Percentiles rank a stretch among this genome's conserved stretches.
These are phyloP conservation scores for Sinelater perroti DNA, from an alignment of 2,888 invertebrate species.

Conservation along the genomic window DNA sequence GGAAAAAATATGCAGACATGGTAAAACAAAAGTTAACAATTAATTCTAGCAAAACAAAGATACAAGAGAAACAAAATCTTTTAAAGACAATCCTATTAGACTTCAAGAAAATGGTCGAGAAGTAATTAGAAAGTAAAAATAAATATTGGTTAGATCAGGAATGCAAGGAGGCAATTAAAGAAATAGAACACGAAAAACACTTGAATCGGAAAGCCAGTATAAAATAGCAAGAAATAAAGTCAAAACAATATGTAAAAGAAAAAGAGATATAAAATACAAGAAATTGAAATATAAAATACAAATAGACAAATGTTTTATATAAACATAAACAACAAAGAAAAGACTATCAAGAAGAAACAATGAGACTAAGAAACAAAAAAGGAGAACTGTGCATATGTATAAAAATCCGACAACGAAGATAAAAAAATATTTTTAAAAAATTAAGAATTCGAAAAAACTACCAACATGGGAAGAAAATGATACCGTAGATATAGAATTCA, in stretches of 20 bases:
- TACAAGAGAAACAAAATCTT: background rate
- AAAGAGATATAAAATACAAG: background rate
- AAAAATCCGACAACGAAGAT: background rate
- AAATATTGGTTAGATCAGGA: background rate
- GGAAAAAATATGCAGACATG: background rate
- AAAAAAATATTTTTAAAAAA: background rate
- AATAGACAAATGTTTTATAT: background rate
- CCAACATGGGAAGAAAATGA: background rate
- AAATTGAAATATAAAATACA: background rate
- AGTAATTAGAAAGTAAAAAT: background rate
- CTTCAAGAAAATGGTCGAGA: background rate
- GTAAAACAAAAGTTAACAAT: background rate
- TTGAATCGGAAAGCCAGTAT: background rate
- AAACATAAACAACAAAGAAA: background rate
- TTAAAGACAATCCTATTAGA: background rate
- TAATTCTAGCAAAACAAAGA: background rate
- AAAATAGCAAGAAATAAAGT: background rate
- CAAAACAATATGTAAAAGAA: background rate
- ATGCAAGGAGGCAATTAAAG: background rate
- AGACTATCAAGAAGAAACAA: background rate
- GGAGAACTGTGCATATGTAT: background rate
- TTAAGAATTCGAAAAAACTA: background rate
- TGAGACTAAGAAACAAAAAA: background rate
- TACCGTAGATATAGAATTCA: background rate
- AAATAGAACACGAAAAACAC: background rate